Conservation (phyloP, 2,888 invertebrate species). For the Cheilosia impressa region DNA sequence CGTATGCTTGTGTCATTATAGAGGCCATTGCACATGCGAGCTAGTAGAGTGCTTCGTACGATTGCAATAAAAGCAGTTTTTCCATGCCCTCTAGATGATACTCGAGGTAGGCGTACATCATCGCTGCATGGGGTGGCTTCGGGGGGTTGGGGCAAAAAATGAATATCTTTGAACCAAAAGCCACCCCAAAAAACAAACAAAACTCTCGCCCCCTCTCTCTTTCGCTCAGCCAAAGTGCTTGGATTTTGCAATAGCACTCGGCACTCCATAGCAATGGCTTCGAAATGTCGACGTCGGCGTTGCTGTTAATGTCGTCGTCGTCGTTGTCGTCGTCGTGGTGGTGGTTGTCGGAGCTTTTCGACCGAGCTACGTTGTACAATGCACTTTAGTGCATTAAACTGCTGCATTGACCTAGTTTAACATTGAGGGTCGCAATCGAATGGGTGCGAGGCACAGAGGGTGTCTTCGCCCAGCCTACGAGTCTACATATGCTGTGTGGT, state of each 20-base stretch:
- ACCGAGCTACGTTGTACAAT: constrained; percentile 61
- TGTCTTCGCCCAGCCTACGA: neutral
- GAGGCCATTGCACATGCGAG: constrained; percentile 72
- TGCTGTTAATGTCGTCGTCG: constrained; percentile 31
- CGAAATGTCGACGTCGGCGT: constrained; percentile 55
- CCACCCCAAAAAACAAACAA: constrained; percentile 21
- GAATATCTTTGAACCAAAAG: neutral
- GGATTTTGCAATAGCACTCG: neutral
- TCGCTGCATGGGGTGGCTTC: neutral
- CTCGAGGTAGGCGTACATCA: constrained; percentile 22
- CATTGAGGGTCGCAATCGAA: constrained; percentile 78
- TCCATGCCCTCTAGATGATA: constrained; percentile 48
- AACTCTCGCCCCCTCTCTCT: neutral
- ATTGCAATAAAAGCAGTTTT: constrained; percentile 47
- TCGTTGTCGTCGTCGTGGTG: constrained; percentile 2
- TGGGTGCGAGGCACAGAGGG: constrained; percentile 29
- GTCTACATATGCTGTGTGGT: neutral
- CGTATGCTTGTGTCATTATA: constrained; percentile 43
- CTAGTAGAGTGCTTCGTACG: constrained; percentile 13
- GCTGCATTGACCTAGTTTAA: constrained; percentile 81
- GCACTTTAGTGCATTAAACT: constrained; percentile 78
- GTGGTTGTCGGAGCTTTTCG: constrained; percentile 53
- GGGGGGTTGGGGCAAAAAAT: neutral
- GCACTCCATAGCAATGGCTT: constrained; percentile 43
- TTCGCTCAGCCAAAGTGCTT: constrained; percentile 6